Conservation (phyloP, 2,113 vertebrate species). For the Varanus salvator region DNA sequence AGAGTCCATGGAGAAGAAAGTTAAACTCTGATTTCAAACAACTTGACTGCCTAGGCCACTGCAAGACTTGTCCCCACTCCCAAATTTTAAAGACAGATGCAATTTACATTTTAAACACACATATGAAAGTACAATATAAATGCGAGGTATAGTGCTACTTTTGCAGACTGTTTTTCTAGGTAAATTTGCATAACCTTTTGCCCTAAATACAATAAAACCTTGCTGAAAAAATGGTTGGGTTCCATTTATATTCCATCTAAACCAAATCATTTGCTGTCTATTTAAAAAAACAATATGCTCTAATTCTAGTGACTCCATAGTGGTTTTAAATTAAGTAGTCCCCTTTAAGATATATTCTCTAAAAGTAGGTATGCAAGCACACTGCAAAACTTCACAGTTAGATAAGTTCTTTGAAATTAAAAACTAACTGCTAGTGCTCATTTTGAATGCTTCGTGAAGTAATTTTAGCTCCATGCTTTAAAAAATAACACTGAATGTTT, state of each 20-base stretch:
- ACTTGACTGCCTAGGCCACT: neutral
- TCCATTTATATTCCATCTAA: neutral
- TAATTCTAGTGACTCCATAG: neutral
- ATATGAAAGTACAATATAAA: neutral
- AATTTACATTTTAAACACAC: neutral
- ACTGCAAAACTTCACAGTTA: neutral
- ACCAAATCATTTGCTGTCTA: neutral
- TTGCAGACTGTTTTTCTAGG: no score
- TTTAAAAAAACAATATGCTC: neutral
- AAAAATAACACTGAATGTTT: neutral
- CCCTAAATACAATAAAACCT: neutral
- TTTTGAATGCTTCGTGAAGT: neutral
- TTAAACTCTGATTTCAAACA: neutral
- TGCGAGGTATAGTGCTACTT: neutral
- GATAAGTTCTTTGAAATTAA: neutral
- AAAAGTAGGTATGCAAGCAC: neutral
- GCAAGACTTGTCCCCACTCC: neutral
- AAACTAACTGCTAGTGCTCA: neutral
- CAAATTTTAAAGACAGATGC: neutral
- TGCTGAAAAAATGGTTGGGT: neutral
- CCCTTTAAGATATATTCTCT: neutral
- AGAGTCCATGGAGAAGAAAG: no score
- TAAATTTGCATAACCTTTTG: no score
- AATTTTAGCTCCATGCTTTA: neutral
- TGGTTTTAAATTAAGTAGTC: neutral